phyloP scores from a whole-genome alignment of 2,888 invertebrate genomes.

The Drosophila kanekoi region DNA sequence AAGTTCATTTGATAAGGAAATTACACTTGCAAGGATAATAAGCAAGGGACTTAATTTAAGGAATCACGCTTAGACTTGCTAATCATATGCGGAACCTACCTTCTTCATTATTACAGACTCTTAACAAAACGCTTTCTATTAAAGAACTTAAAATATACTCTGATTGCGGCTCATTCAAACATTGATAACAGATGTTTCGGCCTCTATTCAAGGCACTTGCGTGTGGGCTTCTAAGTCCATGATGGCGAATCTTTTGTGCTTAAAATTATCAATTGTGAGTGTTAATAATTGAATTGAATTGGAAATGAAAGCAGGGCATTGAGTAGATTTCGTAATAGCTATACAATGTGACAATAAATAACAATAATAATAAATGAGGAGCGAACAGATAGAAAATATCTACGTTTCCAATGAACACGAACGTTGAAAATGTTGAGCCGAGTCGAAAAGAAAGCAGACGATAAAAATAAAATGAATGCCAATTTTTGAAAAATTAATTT shows the following conservation, averaged over 20 bases:
- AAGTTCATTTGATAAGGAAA: too few species aligned
- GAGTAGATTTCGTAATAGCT: conserved; percentile 37
- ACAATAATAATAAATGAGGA: conserved; percentile 60
- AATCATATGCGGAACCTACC: too few species aligned
- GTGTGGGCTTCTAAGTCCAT: not conserved
- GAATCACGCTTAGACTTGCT: too few species aligned
- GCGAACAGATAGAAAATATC: conserved; percentile 29
- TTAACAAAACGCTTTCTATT: not conserved
- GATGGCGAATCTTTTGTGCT: conserved; percentile 21
- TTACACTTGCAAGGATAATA: too few species aligned
- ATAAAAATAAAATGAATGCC: conserved; percentile 70
- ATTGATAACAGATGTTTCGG: conserved; percentile 4
- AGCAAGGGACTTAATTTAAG: too few species aligned
- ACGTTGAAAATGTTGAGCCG: conserved; percentile 7
- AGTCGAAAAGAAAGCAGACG: conserved; percentile 22
- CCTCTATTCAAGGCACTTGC: conserved; percentile 1
- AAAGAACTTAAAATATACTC: not conserved
- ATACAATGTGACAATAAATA: conserved; percentile 59
- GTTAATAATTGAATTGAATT: conserved; percentile 62
- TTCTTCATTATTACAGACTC: not conserved
- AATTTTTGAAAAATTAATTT: conserved; percentile 74
- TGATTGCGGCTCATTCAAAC: conserved; percentile 11
- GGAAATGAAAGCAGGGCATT: conserved; percentile 18
- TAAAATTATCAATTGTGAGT: conserved; percentile 54
- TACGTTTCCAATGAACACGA: conserved; percentile 45